Evolutionary conservation across 2,113 vertebrate genomes (phyloP).

Genomic region (Sporophila hypoxantha): DNA sequence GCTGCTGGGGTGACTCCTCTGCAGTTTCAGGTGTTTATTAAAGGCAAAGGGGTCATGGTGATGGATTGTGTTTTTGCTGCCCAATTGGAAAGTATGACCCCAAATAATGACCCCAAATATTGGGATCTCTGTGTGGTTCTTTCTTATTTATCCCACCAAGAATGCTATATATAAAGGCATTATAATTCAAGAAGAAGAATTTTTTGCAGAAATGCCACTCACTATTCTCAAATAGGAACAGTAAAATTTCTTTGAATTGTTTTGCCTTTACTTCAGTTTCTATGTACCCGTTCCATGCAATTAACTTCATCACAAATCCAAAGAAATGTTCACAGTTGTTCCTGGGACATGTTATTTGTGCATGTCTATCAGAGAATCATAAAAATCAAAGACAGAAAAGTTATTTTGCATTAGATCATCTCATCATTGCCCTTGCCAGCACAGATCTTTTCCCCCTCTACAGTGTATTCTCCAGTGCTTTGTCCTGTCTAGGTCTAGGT

Average conservation of each 20-base stretch:
- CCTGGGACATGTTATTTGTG: background rate
- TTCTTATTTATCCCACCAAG: background rate
- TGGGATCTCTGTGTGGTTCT: background rate
- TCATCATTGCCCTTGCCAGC: background rate
- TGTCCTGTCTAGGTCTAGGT: constrained; percentile 46
- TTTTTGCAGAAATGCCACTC: background rate
- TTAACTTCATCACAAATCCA: background rate
- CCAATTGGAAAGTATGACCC: background rate
- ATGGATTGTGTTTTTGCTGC: background rate
- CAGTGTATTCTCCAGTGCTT: constrained; percentile 18
- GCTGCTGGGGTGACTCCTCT: background rate
- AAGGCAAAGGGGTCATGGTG: background rate
- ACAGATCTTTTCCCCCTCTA: background rate
- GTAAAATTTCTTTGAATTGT: background rate
- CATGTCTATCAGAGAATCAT: background rate
- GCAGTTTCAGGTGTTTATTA: background rate
- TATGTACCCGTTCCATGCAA: background rate
- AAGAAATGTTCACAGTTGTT: background rate
- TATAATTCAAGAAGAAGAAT: background rate
- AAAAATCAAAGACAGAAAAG: background rate
- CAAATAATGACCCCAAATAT: background rate
- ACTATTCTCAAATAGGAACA: background rate
- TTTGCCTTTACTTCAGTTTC: background rate
- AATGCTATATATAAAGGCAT: background rate
- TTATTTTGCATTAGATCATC: background rate